Percentiles rank a stretch among this genome's conserved stretches.
phyloP scores from a whole-genome alignment of 2,888 invertebrate genomes.

The Eudemis profundana region DNA sequence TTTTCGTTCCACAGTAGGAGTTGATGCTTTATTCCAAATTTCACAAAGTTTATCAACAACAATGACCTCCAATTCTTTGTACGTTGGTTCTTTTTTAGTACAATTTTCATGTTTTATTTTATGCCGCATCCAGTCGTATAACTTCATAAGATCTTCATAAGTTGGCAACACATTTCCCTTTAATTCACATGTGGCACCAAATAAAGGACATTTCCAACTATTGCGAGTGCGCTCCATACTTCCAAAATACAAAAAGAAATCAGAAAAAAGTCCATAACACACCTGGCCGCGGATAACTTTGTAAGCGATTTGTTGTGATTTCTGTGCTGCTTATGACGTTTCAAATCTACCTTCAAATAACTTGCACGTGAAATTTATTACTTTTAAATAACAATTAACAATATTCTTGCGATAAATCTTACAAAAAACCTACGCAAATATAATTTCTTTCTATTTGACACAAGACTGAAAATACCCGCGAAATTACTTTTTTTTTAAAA shows the following conservation, averaged over 20 bases:
- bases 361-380: no score
- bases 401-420: constrained; percentile 2
- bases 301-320: background rate
- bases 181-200: constrained; percentile 35
- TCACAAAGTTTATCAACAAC: constrained; percentile 22
- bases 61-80: constrained; percentile 29
- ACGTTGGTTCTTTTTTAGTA: constrained; percentile 42
- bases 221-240: constrained; percentile 9
- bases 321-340: constrained; percentile 3
- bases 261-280: constrained; percentile 11
- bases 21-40: constrained; percentile 32
- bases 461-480: background rate
- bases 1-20: constrained; percentile 31
- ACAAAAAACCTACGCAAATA: background rate
- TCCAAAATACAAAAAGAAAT: no score
- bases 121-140: constrained; percentile 21
- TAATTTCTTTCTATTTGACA: background rate
- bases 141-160: constrained; percentile 25
- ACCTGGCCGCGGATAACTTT: constrained; percentile 18
- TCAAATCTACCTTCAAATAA: no score
- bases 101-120: constrained; percentile 4
- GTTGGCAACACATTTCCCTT: constrained; percentile 35
- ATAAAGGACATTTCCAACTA: constrained; percentile 29
- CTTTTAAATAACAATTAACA: constrained; percentile 5
- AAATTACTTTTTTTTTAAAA: constrained; percentile 3